Evolutionary conservation across 2,888 invertebrate species (phyloP).

Genomic region (Drosophila koepferae): DNA sequence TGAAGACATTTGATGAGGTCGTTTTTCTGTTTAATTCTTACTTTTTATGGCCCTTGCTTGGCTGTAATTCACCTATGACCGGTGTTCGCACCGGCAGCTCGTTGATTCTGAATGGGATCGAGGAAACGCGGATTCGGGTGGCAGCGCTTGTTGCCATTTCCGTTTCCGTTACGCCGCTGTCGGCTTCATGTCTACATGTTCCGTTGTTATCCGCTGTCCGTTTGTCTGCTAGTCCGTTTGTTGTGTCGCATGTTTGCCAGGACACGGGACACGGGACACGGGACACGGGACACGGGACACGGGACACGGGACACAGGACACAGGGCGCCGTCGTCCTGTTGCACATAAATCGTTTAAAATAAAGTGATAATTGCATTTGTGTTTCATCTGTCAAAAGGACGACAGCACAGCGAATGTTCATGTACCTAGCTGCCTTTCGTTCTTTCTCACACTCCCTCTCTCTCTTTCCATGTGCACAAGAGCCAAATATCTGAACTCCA

Average conservation of each 20-base stretch:
- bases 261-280: conserved; percentile 15
- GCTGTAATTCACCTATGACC: conserved; percentile 37
- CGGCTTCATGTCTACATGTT: conserved; percentile 72
- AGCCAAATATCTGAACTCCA: conserved; percentile 47
- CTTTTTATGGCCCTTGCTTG: conserved; percentile 4
- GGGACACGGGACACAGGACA: no score
- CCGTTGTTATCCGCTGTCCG: conserved; percentile 40
- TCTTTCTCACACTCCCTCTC: no score
- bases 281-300: no score
- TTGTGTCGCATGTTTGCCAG: conserved; percentile 46
- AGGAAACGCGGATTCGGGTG: conserved; percentile 1
- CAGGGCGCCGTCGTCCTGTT: conserved; percentile 49
- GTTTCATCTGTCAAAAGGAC: conserved; percentile 79
- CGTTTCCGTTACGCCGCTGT: conserved; percentile 71
- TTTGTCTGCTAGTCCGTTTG: conserved; percentile 8
- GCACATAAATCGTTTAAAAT: conserved; percentile 81
- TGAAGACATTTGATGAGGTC: conserved; percentile 22
- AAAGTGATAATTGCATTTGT: conserved; percentile 82
- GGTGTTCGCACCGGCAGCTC: background rate
- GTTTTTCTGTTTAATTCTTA: conserved; percentile 34
- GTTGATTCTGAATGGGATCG: conserved; percentile 13
- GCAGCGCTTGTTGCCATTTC: conserved; percentile 78
- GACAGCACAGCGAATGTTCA: conserved; percentile 48
- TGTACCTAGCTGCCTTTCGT: conserved; percentile 2
- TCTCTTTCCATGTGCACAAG: background rate